Evolutionary conservation across 2,797 vertebrate species (phyloP), one percentile per base, ranked within the genome.

Genomic region (Scomberomorus guttatus): DNA sequence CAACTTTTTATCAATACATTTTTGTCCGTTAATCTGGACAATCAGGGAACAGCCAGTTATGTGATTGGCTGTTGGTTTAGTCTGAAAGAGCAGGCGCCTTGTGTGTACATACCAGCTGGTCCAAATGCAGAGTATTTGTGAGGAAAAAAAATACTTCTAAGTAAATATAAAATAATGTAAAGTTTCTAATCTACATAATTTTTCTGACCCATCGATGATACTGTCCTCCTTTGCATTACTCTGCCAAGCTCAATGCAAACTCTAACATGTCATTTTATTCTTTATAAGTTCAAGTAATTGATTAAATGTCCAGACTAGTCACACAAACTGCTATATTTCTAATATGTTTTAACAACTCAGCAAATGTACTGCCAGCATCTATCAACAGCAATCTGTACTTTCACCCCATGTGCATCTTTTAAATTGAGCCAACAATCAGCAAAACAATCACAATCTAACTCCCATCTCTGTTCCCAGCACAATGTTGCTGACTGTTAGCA

Each of bases 331-430:
- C 52, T 79, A 18, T 46, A 63, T 71, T 65, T 66, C 14, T 24
- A 61, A 18, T 32, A 48, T 56, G 20, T 83, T 82, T 74, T 81
- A 81, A 77, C 69, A 77, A 46, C 32, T 89, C 90, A 87, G 85
- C 78, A 79, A 37, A 80, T 79, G 18, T 58, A 64, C 64, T 74
- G 66, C 79, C 76, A 87, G 62, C 66, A 69, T 67, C 65, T 55
- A 71, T 86, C 74, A 74, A 20, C 42, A 79, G 57, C 34, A 62
- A 46, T 60, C 18, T 75, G 44, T 73, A 37, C 56, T 66, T 62
- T 78, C 54, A 62, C 52, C 62, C 54, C 10, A 34, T 65, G 54
- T 64, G 58, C 61, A 81, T 81, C 54, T 18, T 84, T 51, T 69
- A 63, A 83, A 80, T 46, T 52, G 77, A 75, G 51, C 18, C 73